Evolutionary conservation across 2,797 vertebrate genomes (phyloP).

Genomic region (Scolopax rusticola): DNA sequence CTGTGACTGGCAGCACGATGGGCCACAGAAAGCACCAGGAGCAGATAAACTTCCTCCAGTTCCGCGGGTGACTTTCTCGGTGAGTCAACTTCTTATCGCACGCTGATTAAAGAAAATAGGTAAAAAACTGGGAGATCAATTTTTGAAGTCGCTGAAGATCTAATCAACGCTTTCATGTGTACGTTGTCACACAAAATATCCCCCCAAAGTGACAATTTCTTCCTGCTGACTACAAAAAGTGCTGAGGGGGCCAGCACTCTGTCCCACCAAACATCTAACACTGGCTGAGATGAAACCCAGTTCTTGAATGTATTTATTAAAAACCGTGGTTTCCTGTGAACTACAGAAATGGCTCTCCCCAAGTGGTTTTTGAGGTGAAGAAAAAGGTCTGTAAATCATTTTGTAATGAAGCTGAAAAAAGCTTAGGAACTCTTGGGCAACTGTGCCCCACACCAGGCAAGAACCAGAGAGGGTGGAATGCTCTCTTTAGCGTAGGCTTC

Average conservation of each 20-base stretch:
- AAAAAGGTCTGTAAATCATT: background rate
- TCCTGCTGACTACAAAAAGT: background rate
- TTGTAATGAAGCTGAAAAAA: background rate
- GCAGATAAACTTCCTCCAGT: background rate
- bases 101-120: too few species aligned
- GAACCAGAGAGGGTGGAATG: background rate
- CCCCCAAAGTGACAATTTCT: background rate
- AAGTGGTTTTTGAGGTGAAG: background rate
- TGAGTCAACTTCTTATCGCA: background rate
- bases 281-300: background rate
- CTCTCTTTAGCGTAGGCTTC: background rate
- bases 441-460: too few species aligned
- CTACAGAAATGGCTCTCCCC: background rate
- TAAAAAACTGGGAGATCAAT: background rate
- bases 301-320: background rate
- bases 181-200: background rate
- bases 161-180: background rate
- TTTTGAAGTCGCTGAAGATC: background rate
- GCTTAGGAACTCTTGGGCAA: background rate
- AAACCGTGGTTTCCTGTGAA: background rate
- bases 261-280: accelerated
- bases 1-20: background rate
- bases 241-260: background rate
- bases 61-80: background rate
- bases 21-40: background rate